Conservation (phyloP, 2,888 invertebrate species). For the Drosophila paracracens region DNA sequence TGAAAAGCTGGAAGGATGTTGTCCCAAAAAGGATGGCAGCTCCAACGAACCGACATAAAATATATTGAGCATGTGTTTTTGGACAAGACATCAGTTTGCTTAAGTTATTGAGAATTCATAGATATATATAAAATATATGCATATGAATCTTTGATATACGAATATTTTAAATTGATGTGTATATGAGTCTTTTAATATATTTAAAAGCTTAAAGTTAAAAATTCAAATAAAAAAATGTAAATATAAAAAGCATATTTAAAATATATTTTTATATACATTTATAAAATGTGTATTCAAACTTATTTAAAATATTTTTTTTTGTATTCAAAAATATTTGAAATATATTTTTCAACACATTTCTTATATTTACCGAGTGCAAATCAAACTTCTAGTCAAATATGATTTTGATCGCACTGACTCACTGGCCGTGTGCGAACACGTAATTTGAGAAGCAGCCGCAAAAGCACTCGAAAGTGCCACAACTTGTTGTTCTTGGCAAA, state of each 20-base stretch:
- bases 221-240: no score
- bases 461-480: background rate
- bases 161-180: background rate
- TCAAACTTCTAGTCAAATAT: background rate
- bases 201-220: no score
- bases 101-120: background rate
- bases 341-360: background rate
- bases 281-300: background rate
- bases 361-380: background rate
- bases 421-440: conserved; percentile 20
- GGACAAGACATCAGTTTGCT: conserved; percentile 6
- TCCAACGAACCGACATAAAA: conserved; percentile 41
- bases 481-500: conserved; percentile 6
- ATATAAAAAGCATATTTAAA: background rate
- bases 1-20: conserved; percentile 7
- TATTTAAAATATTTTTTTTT: background rate
- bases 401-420: conserved; percentile 18
- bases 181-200: background rate
- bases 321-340: background rate
- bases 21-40: conserved; percentile 19
- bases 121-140: background rate
- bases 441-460: conserved; percentile 25
- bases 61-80: conserved; percentile 40
- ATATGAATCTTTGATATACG: background rate
- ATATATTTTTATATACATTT: background rate